These are phyloP conservation scores for Ptychobarbus kaznakovi DNA, from an alignment of 2,797 vertebrate genomes.

Conservation along the genomic window DNA sequence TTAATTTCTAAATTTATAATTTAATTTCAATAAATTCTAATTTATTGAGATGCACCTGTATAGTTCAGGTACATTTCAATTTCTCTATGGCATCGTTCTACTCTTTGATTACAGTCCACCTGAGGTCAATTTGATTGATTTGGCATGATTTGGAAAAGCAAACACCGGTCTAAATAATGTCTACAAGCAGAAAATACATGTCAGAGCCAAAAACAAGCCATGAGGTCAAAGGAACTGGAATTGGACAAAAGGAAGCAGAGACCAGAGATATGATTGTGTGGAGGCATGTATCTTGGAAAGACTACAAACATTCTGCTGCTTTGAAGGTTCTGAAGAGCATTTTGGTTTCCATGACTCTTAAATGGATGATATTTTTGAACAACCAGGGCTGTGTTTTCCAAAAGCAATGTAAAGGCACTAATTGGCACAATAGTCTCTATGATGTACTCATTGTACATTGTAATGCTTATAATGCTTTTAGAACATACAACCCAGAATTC, in stretches of 20 bases:
- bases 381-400: neutral
- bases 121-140: neutral
- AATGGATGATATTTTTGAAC: neutral
- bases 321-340: neutral
- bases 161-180: neutral
- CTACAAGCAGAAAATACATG: neutral
- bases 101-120: neutral
- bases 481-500: neutral
- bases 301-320: neutral
- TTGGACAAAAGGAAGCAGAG: neutral
- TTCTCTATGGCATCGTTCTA: neutral
- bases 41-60: no score
- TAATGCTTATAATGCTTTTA: neutral
- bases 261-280: neutral
- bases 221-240: neutral
- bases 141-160: neutral
- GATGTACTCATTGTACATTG: neutral
- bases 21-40: no score
- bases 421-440: neutral
- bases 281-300: neutral
- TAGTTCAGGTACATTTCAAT: neutral
- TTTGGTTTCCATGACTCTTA: neutral
- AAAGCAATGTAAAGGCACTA: neutral
- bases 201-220: neutral
- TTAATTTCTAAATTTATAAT: no score